These are phyloP conservation scores for Cyanistes caeruleus DNA, from an alignment of 2,113 vertebrate genomes.

Conservation along the genomic window DNA sequence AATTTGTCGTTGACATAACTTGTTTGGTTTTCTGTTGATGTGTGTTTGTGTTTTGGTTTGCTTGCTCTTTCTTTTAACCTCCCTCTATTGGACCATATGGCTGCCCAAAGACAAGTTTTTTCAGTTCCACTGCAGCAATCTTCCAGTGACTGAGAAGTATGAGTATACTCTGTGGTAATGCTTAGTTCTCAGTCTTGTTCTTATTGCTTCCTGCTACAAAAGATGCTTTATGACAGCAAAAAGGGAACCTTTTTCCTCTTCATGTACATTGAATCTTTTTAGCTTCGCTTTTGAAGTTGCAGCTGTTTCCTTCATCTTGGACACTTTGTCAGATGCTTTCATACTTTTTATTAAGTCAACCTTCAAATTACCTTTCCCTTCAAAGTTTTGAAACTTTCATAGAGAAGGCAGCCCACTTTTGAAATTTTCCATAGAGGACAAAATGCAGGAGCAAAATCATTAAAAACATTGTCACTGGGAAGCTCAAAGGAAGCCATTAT, in stretches of 20 bases:
- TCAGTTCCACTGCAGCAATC: neutral
- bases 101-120: neutral
- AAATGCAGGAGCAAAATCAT: conserved; percentile 25
- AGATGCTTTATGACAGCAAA: conserved; percentile 38
- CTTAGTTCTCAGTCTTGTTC: conserved; percentile 10
- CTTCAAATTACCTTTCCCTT: conserved; percentile 48
- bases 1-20: neutral
- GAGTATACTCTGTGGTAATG: neutral
- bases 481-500: conserved; percentile 9
- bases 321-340: conserved; percentile 33
- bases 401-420: neutral
- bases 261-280: neutral
- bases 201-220: conserved; percentile 8
- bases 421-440: neutral
- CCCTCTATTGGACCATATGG: neutral
- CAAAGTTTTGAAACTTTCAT: conserved; percentile 23
- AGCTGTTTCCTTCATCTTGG: conserved; percentile 33
- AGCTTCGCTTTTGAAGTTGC: conserved; percentile 36
- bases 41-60: accelerated
- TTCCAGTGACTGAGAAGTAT: neutral
- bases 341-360: conserved; percentile 45
- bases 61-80: neutral
- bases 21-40: neutral
- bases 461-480: neutral
- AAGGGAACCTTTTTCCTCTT: conserved; percentile 17